phyloP scores from a whole-genome alignment of 1,140 invertebrate genomes.

The Laupala kohalensis region DNA sequence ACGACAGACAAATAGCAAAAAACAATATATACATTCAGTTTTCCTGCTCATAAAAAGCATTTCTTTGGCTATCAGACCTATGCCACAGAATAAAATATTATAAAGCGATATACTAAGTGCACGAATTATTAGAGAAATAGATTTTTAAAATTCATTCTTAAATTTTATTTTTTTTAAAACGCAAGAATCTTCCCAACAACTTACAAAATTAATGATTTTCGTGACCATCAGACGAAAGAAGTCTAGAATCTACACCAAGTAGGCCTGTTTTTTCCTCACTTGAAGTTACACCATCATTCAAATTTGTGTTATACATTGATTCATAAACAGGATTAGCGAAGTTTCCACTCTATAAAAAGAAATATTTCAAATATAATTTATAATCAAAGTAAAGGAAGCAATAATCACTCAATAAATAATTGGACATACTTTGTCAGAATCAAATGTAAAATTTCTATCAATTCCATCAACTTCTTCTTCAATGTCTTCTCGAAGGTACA shows the following conservation, averaged over 20 bases:
- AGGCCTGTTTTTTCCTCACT: constrained; percentile 41
- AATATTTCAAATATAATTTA: constrained; percentile 23
- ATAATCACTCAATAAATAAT: constrained; percentile 12
- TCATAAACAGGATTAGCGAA: constrained; percentile 79
- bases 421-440: constrained; percentile 40
- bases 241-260: constrained; percentile 17
- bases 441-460: constrained; percentile 35
- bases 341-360: constrained; percentile 48
- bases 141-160: not conserved
- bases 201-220: not conserved
- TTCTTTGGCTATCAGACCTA: not conserved
- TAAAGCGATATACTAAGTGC: not conserved
- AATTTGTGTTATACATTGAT: constrained; percentile 45
- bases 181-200: not conserved
- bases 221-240: not conserved
- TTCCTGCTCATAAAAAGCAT: no score
- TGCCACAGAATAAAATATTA: not conserved
- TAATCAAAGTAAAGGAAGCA: constrained; percentile 10
- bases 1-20: not conserved
- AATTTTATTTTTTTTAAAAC: not conserved
- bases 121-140: not conserved
- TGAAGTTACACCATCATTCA: constrained; percentile 31
- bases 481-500: constrained; percentile 58
- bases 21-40: not conserved
- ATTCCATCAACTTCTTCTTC: constrained; percentile 42